These are phyloP conservation scores for Conus ventricosus DNA, from an alignment of 1,140 invertebrate species.

Conservation along the genomic window DNA sequence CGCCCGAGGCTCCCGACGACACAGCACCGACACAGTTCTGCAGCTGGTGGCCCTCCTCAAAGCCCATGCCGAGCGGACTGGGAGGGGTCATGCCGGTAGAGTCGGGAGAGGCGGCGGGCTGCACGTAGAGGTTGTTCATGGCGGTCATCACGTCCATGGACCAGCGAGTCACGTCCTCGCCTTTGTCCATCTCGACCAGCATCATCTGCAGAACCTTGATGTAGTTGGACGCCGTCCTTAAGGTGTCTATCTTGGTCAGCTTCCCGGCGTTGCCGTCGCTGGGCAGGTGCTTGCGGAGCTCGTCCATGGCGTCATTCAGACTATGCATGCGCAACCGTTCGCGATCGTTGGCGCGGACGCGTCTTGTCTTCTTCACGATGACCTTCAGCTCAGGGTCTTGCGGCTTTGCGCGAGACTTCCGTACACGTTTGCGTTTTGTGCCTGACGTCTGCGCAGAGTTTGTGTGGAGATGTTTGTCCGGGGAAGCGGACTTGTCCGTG, in stretches of 20 bases:
- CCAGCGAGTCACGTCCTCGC: background rate
- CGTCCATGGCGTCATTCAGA: conserved; percentile 93
- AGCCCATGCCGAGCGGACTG: background rate
- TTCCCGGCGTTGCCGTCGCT: conserved; percentile 92
- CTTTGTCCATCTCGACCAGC: conserved; percentile 14
- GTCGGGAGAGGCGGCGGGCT: background rate
- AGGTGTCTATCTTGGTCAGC: conserved; percentile 97
- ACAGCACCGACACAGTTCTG: background rate
- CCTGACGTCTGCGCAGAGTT: background rate
- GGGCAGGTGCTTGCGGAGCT: conserved; percentile 79
- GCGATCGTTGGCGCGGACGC: conserved; percentile 96
- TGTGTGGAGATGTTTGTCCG: background rate
- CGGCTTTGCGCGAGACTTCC: conserved; percentile 51
- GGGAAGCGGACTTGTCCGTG: conserved; percentile 9
- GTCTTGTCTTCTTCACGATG: conserved; percentile 83
- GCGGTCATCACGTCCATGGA: background rate
- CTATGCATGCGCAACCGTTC: conserved; percentile 97
- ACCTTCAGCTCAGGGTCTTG: conserved; percentile 64
- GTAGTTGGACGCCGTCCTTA: conserved; percentile 96
- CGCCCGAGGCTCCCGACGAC: background rate
- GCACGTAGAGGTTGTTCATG: conserved; percentile 8
- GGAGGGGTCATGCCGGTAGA: background rate
- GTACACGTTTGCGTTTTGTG: conserved; percentile 25
- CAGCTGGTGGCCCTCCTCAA: background rate
- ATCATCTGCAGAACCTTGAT: conserved; percentile 78